Conservation (phyloP, 2,113 vertebrate species). For the Prionailurus bengalensis region DNA sequence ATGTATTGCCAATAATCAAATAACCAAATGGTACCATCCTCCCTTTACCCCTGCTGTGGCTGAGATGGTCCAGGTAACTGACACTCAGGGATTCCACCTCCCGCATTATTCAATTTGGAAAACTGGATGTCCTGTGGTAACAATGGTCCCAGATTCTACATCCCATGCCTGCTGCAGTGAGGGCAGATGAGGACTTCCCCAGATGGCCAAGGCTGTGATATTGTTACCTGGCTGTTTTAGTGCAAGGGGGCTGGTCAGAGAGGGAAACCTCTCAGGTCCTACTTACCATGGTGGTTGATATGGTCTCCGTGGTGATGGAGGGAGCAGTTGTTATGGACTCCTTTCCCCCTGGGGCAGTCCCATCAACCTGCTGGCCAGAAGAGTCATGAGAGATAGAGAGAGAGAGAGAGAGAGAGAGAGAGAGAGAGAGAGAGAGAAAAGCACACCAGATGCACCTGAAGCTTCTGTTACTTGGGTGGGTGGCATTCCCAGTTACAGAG, state of each 20-base stretch:
- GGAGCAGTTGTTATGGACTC: conserved; percentile 77
- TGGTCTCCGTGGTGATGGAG: conserved; percentile 82
- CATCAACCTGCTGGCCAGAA: conserved; percentile 84
- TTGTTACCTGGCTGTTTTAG: not conserved
- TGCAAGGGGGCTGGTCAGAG: not conserved
- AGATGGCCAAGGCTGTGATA: not conserved
- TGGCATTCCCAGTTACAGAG: too few species aligned
- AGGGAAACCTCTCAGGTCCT: not conserved
- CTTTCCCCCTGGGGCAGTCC: conserved; percentile 74
- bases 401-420: not conserved
- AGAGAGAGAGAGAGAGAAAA: too few species aligned
- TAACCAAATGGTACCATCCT: not conserved
- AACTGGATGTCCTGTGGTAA: not conserved
- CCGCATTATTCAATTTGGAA: not conserved
- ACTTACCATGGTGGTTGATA: conserved; percentile 86
- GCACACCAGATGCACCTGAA: not conserved
- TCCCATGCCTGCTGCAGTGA: not conserved
- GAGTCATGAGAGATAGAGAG: conserved; percentile 1
- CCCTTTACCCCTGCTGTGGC: not conserved
- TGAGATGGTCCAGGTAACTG: not conserved
- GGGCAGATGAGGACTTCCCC: not conserved
- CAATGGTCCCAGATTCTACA: not conserved
- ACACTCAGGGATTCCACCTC: not conserved
- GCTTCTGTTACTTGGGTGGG: not conserved
- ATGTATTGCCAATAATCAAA: not conserved